Evolutionary conservation across 2,888 invertebrate genomes (phyloP).

Genomic region (Drosophila algonquin): DNA sequence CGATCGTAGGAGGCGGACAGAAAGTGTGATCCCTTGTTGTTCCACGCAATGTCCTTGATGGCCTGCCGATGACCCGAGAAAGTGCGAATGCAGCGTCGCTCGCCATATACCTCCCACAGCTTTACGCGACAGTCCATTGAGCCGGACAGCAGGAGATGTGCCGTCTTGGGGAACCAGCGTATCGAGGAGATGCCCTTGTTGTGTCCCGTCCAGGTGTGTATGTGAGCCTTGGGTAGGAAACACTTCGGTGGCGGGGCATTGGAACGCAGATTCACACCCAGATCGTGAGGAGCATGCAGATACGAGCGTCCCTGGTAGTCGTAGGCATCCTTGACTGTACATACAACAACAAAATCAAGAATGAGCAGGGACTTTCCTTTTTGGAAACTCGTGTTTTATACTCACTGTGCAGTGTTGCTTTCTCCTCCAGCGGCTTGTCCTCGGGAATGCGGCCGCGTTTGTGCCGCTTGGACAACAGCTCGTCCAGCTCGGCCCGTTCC

Average conservation of each 20-base stretch:
- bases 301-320: slow-evolving; percentile 99
- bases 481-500: slow-evolving; percentile 96
- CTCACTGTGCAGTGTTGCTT: slow-evolving; percentile 95
- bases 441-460: slow-evolving; percentile 94
- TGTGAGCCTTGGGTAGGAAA: slow-evolving; percentile 97
- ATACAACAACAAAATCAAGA: background rate
- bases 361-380: background rate
- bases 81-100: slow-evolving; percentile 95
- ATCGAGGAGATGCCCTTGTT: slow-evolving; percentile 97
- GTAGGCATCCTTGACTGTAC: slow-evolving; percentile 93
- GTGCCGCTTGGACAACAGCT: slow-evolving; percentile 95
- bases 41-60: slow-evolving; percentile 97
- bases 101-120: slow-evolving; percentile 99
- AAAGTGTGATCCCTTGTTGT: slow-evolving; percentile 96
- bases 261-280: slow-evolving; percentile 94
- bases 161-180: slow-evolving; percentile 96
- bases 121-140: slow-evolving; percentile 99
- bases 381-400: slow-evolving; percentile 40
- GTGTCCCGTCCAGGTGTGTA: slow-evolving; percentile 98
- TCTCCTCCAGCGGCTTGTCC: slow-evolving; percentile 97
- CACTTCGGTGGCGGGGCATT: slow-evolving; percentile 96
- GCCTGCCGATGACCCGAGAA: slow-evolving; percentile 99
- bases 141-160: slow-evolving; percentile 96
- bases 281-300: slow-evolving; percentile 95
- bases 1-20: slow-evolving; percentile 98